Evolutionary conservation across 2,113 vertebrate species (phyloP).

Genomic region (Pomatorhinus ruficollis): DNA sequence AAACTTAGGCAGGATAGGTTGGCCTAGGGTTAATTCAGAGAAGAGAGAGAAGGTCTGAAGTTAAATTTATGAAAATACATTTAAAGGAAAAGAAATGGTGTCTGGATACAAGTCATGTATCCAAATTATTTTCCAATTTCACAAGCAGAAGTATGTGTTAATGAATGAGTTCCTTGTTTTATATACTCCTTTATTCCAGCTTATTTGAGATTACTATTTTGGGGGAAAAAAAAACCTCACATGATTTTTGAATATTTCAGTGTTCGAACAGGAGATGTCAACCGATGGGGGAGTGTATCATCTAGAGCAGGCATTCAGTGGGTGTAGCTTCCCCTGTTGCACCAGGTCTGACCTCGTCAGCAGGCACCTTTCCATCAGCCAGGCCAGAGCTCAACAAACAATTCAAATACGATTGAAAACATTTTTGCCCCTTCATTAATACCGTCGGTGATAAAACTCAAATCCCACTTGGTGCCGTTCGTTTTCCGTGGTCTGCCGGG

Average conservation of each 20-base stretch:
- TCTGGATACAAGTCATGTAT: neutral
- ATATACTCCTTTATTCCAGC: neutral
- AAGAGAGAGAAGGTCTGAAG: neutral
- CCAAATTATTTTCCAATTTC: neutral
- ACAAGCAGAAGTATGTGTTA: neutral
- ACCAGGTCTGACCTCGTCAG: neutral
- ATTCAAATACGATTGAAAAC: rapidly evolving
- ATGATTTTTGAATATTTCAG: neutral
- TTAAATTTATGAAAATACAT: neutral
- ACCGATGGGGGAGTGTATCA: too few species aligned
- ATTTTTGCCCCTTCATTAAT: neutral
- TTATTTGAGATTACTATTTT: neutral
- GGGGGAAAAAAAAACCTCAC: rapidly evolving
- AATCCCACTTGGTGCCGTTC: neutral
- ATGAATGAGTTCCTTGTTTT: rapidly evolving
- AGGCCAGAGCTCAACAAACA: neutral
- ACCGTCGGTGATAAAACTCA: rapidly evolving
- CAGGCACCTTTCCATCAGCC: neutral
- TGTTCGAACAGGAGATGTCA: neutral
- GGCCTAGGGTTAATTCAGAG: neutral
- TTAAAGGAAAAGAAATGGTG: neutral
- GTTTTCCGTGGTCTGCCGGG: rapidly evolving
- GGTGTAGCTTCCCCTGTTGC: neutral
- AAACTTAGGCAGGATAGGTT: neutral
- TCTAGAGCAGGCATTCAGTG: neutral